Conservation (phyloP, 2,797 vertebrate species). For the Geotrypetes seraphini region DNA sequence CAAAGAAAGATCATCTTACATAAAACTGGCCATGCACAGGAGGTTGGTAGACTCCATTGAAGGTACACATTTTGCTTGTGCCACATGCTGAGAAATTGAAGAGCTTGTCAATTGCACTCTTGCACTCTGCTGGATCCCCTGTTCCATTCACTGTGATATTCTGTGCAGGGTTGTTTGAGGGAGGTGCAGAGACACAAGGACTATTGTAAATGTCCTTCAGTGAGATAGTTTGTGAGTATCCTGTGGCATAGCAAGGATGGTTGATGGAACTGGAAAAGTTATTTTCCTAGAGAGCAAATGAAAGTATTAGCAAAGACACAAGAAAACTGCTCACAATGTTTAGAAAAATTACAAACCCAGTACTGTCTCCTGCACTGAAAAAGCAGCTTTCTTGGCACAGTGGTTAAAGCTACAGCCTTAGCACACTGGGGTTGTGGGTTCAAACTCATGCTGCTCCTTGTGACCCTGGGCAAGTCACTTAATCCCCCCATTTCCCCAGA, state of each 20-base stretch:
- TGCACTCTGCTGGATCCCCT: slow-evolving; percentile 48
- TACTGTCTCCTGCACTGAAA: too few relatives aligned
- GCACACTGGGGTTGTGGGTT: too few relatives aligned
- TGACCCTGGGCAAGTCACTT: too few relatives aligned
- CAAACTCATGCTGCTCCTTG: too few relatives aligned
- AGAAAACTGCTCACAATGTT: too few relatives aligned
- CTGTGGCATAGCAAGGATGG: slow-evolving; percentile 70
- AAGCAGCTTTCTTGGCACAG: too few relatives aligned
- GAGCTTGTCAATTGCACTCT: slow-evolving; percentile 47
- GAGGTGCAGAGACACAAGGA: slow-evolving; percentile 42
- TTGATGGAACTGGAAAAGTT: rapidly evolving
- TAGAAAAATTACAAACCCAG: too few relatives aligned
- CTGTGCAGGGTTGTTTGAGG: neutral
- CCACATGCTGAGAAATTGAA: slow-evolving; percentile 57
- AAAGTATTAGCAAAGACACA: too few relatives aligned
- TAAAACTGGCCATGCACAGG: slow-evolving; percentile 57
- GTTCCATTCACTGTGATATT: slow-evolving; percentile 47
- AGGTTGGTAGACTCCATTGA: slow-evolving; percentile 63
- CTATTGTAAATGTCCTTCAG: slow-evolving; percentile 42
- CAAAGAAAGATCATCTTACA: slow-evolving; percentile 51
- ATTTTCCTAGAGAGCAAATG: slow-evolving; percentile 2
- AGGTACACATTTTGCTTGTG: slow-evolving; percentile 55
- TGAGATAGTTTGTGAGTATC: slow-evolving; percentile 17
- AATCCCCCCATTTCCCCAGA: too few relatives aligned
- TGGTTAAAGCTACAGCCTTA: too few relatives aligned